Conservation (phyloP, 1,140 invertebrate genomes). For the Orussus abietinus region DNA sequence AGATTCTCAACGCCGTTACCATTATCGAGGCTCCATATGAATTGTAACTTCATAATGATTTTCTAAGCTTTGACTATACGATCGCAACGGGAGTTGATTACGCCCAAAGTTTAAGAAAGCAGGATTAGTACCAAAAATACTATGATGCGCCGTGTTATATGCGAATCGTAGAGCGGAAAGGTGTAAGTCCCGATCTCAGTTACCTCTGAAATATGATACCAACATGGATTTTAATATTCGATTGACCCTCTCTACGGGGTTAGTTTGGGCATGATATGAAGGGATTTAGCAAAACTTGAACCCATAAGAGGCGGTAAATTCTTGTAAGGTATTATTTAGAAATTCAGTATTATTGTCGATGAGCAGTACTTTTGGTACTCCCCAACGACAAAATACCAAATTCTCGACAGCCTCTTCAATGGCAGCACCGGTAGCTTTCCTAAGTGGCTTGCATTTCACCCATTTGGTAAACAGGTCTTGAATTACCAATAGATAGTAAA, state of each 20-base stretch:
- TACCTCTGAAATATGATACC: slow-evolving; percentile 25
- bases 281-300: slow-evolving; percentile 25
- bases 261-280: slow-evolving; percentile 40
- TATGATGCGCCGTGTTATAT: slow-evolving; percentile 35
- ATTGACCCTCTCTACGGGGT: slow-evolving; percentile 43
- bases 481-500: too few relatives aligned
- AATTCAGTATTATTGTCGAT: slow-evolving; percentile 50
- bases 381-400: slow-evolving; percentile 30
- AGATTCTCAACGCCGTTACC: too few relatives aligned
- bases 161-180: slow-evolving; percentile 39
- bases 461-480: slow-evolving; percentile 28
- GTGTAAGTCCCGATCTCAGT: slow-evolving; percentile 21
- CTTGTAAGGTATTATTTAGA: slow-evolving; percentile 20
- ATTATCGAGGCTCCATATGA: too few relatives aligned
- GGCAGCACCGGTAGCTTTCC: slow-evolving; percentile 30
- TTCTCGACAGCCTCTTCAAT: slow-evolving; percentile 28
- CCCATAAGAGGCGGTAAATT: slow-evolving; percentile 18
- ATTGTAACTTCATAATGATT: too few relatives aligned
- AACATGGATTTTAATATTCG: slow-evolving; percentile 36
- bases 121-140: background rate
- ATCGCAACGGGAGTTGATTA: background rate
- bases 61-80: background rate
- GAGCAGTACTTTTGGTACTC: slow-evolving; percentile 31
- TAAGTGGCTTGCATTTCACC: slow-evolving; percentile 34
- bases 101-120: background rate